Evolutionary conservation across 2,797 vertebrate species (phyloP).

Genomic region (Notoglanidium macrostoma): DNA sequence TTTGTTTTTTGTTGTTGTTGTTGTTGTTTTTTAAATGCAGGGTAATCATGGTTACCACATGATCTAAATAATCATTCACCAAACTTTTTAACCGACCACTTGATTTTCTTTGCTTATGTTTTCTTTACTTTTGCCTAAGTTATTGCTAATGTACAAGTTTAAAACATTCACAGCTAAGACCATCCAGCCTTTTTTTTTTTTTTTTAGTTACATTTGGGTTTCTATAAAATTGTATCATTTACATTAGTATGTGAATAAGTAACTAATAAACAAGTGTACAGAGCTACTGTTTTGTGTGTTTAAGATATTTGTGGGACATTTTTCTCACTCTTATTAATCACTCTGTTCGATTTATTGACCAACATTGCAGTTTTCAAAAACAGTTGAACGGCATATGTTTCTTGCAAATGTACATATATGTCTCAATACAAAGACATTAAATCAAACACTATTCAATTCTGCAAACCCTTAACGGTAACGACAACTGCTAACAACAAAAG

Average conservation of each 20-base stretch:
- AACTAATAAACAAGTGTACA: conserved; percentile 44
- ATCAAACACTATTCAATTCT: neutral
- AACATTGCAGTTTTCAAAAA: conserved; percentile 10
- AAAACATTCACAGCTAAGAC: conserved; percentile 35
- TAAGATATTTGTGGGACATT: neutral
- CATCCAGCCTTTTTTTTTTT: neutral
- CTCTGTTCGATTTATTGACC: conserved; percentile 12
- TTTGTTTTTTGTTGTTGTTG: neutral
- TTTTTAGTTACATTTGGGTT: conserved; percentile 31
- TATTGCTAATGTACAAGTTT: conserved; percentile 42
- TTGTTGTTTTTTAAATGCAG: neutral
- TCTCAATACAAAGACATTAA: neutral
- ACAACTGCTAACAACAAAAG: neutral
- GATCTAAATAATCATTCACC: conserved; percentile 5
- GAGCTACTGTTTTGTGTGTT: neutral
- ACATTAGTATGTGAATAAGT: conserved; percentile 44
- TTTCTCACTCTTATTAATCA: neutral
- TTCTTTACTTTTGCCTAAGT: conserved; percentile 36
- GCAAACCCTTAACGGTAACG: neutral
- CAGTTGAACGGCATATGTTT: neutral
- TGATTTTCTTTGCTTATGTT: conserved; percentile 32
- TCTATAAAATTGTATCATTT: conserved; percentile 32
- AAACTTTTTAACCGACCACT: conserved; percentile 27
- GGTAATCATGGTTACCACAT: conserved; percentile 19
- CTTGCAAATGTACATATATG: neutral